Evolutionary conservation across 64 coral and sea anemone genomes (phyloP), one percentile per base, ranked within the genome.

Genomic region (Montipora foliosa): DNA sequence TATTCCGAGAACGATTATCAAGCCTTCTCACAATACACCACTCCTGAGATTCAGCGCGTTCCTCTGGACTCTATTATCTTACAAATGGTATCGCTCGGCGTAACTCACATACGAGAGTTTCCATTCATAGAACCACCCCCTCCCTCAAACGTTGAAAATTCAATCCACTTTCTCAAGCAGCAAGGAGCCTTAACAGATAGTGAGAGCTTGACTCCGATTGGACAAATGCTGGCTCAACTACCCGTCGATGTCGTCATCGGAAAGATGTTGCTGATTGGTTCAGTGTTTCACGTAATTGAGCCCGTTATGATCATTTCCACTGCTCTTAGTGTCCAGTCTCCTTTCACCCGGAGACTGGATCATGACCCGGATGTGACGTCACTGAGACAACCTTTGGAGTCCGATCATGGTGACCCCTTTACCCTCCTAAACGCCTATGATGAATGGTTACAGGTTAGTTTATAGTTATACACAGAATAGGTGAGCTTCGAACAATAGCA

Each of bases 241-340:
- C 98, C 98, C 17, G 98, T 99, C 13, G 98, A 99, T 90, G 95
- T 99, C 76, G 98, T 99, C 73, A 96, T 99, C 57, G 98, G 98
- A 94, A 96, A 96, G 84, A 94, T 99, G 98, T 80, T 99, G 48
- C 77, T 99, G 15, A 99, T 99, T 95, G 95, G 95, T 16, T 99
- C 98, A 0, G 93, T 99, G 74, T 99, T 99, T 93, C 98, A 99
- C 60, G 55, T 99, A 16, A 96, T 90, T 75, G 98, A 99, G 14
- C 98, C 98, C 62, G 98, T 94, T 12, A 84, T 99, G 64, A 92
- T 96, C 12, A 99, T 99, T 67, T 95, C 98, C 51, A 89, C 98
- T 12, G 98, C 94, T 25, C 92, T 99, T 45, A 99, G 98, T 87
- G 98, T 99, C 80, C 98, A 99, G 92, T 99, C 98, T 21, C 98